A percentile compares a stretch with the other conserved stretches of the same genome.
Conservation (phyloP, 2,888 invertebrate genomes). For the Mycalesis mineus region DNA sequence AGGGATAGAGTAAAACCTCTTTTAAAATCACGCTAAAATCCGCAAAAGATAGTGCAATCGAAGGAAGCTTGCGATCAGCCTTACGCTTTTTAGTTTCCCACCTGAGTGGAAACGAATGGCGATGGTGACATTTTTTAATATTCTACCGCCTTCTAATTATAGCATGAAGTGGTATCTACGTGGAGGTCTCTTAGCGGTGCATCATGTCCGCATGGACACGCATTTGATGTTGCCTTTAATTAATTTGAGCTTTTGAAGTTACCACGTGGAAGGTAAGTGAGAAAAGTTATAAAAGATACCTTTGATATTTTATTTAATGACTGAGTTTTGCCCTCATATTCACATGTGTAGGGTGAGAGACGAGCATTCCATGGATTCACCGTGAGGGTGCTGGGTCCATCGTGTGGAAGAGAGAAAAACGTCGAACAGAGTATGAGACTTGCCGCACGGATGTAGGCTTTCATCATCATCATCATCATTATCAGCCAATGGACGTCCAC, state of each 20-base stretch:
- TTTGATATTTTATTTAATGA: neutral
- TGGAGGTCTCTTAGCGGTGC: neutral
- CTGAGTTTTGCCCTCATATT: too few species aligned
- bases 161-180: neutral
- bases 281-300: neutral
- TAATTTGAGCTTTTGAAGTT: slow-evolving; percentile 2
- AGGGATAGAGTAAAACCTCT: too few species aligned
- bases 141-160: slow-evolving; percentile 18
- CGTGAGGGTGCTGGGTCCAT: too few species aligned
- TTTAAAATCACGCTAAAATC: neutral
- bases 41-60: neutral
- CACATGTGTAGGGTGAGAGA: too few species aligned
- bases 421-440: too few species aligned
- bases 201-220: neutral
- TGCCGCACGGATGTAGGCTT: too few species aligned
- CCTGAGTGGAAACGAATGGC: slow-evolving; percentile 8
- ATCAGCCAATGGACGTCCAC: too few species aligned
- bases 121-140: slow-evolving; percentile 1
- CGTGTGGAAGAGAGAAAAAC: too few species aligned
- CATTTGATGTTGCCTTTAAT: slow-evolving; percentile 9
- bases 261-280: neutral
- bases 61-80: neutral
- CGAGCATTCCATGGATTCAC: too few species aligned
- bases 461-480: too few species aligned
- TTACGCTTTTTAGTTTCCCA: slow-evolving; percentile 1